These are phyloP conservation scores for Omphaloscelis lunosa DNA, from an alignment of 2,888 invertebrate species.

Conservation along the genomic window DNA sequence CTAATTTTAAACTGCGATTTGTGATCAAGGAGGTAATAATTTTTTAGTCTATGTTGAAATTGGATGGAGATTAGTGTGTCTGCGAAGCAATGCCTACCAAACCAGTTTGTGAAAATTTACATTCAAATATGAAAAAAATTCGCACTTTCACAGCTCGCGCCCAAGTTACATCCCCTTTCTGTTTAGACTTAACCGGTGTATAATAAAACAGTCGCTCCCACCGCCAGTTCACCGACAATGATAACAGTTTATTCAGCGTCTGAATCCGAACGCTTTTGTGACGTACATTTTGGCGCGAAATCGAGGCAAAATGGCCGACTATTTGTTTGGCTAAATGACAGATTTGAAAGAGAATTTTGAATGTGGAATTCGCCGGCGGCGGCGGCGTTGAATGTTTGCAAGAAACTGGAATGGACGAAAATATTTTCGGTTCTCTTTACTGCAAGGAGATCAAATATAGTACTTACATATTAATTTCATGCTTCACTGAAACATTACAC, in stretches of 20 bases:
- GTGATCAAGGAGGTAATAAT: neutral
- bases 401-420: constrained; percentile 1
- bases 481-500: neutral
- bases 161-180: constrained; percentile 68
- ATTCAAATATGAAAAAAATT: neutral
- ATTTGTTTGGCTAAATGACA: constrained; percentile 70
- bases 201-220: constrained; percentile 81
- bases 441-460: too few species aligned
- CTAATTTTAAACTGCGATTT: neutral
- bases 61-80: neutral
- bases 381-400: neutral
- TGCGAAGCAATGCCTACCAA: neutral
- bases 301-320: constrained; percentile 72
- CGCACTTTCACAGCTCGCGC: neutral
- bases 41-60: neutral
- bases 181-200: constrained; percentile 79
- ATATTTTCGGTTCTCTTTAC: neutral
- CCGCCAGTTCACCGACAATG: constrained; percentile 78
- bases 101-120: neutral
- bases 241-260: constrained; percentile 84
- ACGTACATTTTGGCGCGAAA: constrained; percentile 84
- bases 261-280: constrained; percentile 75
- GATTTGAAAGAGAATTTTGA: constrained; percentile 41
- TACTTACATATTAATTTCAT: too few species aligned
- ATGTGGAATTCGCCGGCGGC: constrained; percentile 9